Conservation (phyloP, 2,888 invertebrate genomes). For the Melinopterus prodromus region DNA sequence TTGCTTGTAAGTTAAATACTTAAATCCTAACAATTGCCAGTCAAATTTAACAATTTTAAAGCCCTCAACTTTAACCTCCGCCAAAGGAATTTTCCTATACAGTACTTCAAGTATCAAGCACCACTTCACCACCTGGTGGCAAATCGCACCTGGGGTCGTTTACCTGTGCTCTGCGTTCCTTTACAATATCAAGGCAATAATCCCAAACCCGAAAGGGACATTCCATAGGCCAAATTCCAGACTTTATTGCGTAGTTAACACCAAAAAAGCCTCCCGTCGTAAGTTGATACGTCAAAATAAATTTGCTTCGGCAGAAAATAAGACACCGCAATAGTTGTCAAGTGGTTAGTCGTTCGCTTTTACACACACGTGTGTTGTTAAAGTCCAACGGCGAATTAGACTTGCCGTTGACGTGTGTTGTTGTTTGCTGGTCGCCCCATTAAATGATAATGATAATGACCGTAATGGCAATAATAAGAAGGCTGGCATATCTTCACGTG, state of each 20-base stretch:
- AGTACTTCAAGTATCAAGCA: too few species aligned
- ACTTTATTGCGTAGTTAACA: not conserved
- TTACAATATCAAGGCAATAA: not conserved
- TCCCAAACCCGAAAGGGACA: not conserved
- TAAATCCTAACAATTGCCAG: too few species aligned
- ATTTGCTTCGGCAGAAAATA: not conserved
- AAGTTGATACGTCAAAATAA: not conserved
- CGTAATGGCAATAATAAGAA: not conserved
- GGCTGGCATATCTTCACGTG: not conserved
- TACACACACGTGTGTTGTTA: not conserved
- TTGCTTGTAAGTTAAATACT: too few species aligned
- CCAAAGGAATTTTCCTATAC: too few species aligned
- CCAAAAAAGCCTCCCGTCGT: not conserved
- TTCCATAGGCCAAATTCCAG: not conserved
- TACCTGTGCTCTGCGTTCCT: not conserved
- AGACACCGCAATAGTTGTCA: not conserved
- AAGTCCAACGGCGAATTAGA: not conserved
- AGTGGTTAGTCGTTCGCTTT: not conserved
- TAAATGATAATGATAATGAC: slow-evolving; percentile 4
- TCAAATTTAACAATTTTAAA: too few species aligned
- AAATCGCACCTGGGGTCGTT: too few species aligned
- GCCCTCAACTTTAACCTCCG: too few species aligned
- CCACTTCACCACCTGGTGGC: too few species aligned
- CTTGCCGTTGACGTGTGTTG: not conserved
- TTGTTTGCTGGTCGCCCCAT: not conserved